Conservation (phyloP, 2,888 invertebrate species). For the Chrysodeixis includens region DNA sequence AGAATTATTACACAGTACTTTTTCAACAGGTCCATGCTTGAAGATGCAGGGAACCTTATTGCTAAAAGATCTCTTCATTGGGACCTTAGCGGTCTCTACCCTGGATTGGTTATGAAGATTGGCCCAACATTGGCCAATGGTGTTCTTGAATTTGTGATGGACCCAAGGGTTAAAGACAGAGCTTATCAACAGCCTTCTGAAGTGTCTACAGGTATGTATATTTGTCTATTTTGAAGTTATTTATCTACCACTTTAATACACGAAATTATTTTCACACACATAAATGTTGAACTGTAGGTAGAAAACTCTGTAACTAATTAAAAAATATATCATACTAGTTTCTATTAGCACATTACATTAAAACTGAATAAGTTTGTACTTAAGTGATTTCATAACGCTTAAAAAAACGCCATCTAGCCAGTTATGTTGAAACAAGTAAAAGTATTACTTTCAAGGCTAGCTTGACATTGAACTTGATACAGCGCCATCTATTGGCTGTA, state of each 20-base stretch:
- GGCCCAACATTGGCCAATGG: slow-evolving; percentile 93
- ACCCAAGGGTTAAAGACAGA: slow-evolving; percentile 89
- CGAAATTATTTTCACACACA: no score
- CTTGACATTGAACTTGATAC: slow-evolving; percentile 70
- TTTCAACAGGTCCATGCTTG: slow-evolving; percentile 89
- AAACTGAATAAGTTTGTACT: no score
- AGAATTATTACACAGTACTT: no score
- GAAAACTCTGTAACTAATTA: no score
- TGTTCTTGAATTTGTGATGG: slow-evolving; percentile 93
- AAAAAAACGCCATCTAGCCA: slow-evolving; percentile 71
- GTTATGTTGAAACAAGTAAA: slow-evolving; percentile 54
- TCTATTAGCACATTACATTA: no score
- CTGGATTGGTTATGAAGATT: slow-evolving; percentile 93
- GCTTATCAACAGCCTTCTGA: slow-evolving; percentile 88
- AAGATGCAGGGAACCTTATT: slow-evolving; percentile 91
- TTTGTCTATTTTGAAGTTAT: no score
- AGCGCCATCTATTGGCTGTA: slow-evolving; percentile 66
- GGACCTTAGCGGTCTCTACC: slow-evolving; percentile 93
- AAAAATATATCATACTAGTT: no score
- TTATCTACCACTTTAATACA: no score
- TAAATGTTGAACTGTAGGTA: no score
- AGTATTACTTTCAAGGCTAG: slow-evolving; percentile 12
- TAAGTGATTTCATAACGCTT: background rate
- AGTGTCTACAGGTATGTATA: slow-evolving; percentile 89
- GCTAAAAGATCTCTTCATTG: slow-evolving; percentile 93